Base-by-base conservation (phyloP, 2,113 vertebrate species). In the Plestiodon gilberti region DNA sequence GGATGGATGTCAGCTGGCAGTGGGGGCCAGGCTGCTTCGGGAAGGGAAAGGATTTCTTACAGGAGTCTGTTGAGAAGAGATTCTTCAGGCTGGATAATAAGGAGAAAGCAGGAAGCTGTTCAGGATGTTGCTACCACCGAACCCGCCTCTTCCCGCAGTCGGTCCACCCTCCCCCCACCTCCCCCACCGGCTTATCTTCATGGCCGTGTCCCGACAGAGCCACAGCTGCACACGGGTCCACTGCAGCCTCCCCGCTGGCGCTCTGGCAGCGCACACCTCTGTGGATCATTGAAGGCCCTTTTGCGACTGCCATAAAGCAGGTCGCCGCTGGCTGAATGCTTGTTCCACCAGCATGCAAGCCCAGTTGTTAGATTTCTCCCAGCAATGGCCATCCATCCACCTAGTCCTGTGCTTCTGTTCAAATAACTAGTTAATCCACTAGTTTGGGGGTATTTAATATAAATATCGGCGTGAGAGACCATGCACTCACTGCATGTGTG, bases 341-440 rank as follows among this genome's bases (percentile, higher is more conserved):
- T 4, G 43, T 77, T 9, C 59, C n/a, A n/a, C 22, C 87, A 65
- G 67, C 90, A 69, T 69, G 25, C 81, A 90, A 77, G 93, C 94
- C 91, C 87, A 48, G 8, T 48, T 48, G 43, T 48, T 48, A 8
- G 43, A 48, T 48, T 48, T 48, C 43, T 48, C 4, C 43, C 43
- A 86, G 87, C 90, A 82, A 89, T 92, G 83, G 75, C 87, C 82
- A 91, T 94, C 91, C 90, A 90, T 89, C 90, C 81, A 94, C 90
- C 86, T 90, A 78, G 92, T 94, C 79, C 43, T 20, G 23, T 25
- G 40, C 33, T 55, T 85, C 89, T 94, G 87, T 91, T 87, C 83
- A 93, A 88, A 89, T 70, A 86, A 84, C 89, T 82, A 91, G 92
- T 92, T 95, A 95, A 85, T 15, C 17, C 11, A 69, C 14, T 67